Base-by-base conservation (phyloP, 1,140 invertebrate genomes). In the Orussus abietinus region DNA sequence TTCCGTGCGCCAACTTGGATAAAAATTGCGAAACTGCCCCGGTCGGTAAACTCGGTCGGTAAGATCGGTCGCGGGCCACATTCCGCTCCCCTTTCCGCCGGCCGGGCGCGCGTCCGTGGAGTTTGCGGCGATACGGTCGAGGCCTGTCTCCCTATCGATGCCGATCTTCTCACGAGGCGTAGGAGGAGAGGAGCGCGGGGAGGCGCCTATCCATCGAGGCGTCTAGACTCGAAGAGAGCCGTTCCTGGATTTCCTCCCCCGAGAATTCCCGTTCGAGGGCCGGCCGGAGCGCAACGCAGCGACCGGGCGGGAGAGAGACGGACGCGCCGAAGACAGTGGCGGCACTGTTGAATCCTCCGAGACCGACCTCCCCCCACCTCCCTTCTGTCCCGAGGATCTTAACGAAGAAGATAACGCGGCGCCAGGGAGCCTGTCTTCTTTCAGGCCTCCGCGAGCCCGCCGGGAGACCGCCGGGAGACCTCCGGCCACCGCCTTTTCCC, bases 321-420 rank as follows among this genome's bases (percentile, higher is more conserved):
- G 31, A 32, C 14, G 47, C 35, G 40, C 32, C 18, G 11, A 15
- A 13, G 37, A 46, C 44, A 46, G 37, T 33, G 38, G 36, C 22
- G n/a, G 21, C 50, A 52, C 51, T 63, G 56, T 62, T 51, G 48
- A 25, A 49, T 53, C 56, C 39, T 50, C 38, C 19, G 51, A 42
- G 13, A 18, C 36, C 41, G 13, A 12, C 22, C 3, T 25, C 10
- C 34, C 26, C 2, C n/a, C 35, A 13, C 13, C 32, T 22, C 17
- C 4, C 29, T 7, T 25, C 6, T 21, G 32, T 28, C 54, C 34
- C 43, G 53, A 62, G 66, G 66, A 68, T 68, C 66, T 68, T 62
- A 59, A 57, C 60, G 57, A 63, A 62, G 49, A 53, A 69, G 68
- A 71, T 69, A 71, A 68, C 57, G 43, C 62, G 64, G 63, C 66